A percentile compares a stretch with the other conserved stretches of the same genome.
Conservation (phyloP, 2,797 vertebrate species). For the Garrulus glandarius region DNA sequence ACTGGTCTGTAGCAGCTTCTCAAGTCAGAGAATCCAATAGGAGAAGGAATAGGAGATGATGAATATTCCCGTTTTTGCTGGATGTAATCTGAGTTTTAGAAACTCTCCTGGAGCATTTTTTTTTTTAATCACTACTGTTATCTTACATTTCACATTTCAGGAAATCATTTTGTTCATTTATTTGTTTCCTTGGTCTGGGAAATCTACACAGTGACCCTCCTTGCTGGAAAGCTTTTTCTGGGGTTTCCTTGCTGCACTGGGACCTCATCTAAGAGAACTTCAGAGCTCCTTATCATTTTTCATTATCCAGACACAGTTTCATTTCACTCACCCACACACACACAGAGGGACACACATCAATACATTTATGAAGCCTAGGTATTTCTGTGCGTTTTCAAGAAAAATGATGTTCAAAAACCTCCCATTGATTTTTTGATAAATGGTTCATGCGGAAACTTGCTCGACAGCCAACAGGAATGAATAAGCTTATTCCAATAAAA, state of each 20-base stretch:
- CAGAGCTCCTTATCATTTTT: background rate
- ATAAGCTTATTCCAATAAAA: conserved; percentile 65
- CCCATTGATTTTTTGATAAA: conserved; percentile 59
- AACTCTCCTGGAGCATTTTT: background rate
- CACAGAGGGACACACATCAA: background rate
- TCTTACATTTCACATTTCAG: background rate
- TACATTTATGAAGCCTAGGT: conserved; percentile 29
- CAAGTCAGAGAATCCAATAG: background rate
- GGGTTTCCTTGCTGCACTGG: background rate
- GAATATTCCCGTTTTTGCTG: background rate
- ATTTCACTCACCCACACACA: background rate
- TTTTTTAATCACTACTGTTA: background rate
- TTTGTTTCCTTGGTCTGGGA: background rate
- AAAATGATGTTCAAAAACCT: conserved; percentile 42
- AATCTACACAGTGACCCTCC: background rate
- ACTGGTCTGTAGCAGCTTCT: background rate
- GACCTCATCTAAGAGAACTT: background rate
- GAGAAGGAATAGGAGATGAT: background rate
- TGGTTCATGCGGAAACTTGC: conserved; percentile 43
- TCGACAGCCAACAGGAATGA: conserved; percentile 62
- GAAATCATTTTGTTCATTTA: background rate
- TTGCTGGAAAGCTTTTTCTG: background rate
- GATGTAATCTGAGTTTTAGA: background rate
- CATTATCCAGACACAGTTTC: background rate
- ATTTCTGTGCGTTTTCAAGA: conserved; percentile 21